Evolutionary conservation across 1,140 invertebrate species (phyloP).

Genomic region (Lanistes nyassanus): DNA sequence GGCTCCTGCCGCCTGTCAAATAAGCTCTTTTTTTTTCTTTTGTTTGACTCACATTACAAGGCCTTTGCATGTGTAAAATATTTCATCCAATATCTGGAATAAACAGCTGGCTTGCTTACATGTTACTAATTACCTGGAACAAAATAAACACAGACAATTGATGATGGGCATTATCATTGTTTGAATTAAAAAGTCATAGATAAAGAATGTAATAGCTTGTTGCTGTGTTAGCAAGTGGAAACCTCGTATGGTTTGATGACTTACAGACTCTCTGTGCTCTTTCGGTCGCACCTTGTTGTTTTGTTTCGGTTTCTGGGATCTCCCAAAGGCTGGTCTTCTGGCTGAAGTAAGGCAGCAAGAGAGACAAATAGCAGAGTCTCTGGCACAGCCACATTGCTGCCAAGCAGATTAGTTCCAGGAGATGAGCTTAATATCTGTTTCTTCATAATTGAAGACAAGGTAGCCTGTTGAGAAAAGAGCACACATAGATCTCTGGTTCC

Average conservation of each 20-base stretch:
- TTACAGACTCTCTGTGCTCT: neutral
- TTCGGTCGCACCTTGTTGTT: neutral
- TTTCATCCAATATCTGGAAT: too few species aligned
- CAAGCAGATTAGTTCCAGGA: too few species aligned
- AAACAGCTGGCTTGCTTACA: neutral
- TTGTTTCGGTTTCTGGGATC: neutral
- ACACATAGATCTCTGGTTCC: too few species aligned
- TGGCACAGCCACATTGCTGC: neutral
- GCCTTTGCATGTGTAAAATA: too few species aligned
- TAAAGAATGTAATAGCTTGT: neutral
- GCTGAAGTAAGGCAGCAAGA: too few species aligned
- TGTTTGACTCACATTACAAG: too few species aligned
- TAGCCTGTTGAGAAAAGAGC: too few species aligned
- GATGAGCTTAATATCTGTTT: too few species aligned
- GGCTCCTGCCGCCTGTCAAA: too few species aligned
- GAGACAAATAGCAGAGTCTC: neutral
- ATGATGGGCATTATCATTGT: conserved; percentile 7
- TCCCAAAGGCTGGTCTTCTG: too few species aligned
- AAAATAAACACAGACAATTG: neutral
- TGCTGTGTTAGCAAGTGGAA: neutral
- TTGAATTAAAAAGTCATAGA: conserved; percentile 2
- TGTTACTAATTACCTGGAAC: neutral
- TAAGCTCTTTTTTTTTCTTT: too few species aligned
- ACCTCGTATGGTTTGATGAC: neutral
- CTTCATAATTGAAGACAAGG: too few species aligned